Evolutionary conservation across 2,113 vertebrate species (phyloP), one percentile per base, ranked within the genome.

Genomic region (Atrichornis clamosus): DNA sequence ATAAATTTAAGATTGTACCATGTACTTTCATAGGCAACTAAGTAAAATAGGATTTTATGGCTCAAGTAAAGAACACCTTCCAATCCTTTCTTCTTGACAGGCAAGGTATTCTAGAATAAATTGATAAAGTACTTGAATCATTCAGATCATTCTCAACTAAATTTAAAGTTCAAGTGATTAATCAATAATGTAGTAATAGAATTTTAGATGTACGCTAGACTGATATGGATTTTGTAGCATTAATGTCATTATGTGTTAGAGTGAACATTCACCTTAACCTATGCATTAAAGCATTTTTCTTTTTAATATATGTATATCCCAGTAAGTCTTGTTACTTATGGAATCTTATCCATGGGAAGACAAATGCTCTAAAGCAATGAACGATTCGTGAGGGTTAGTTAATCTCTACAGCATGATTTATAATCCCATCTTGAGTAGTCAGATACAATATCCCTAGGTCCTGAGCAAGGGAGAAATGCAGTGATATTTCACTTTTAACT

Each of bases 181-280:
- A 97, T 98, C 96, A 98, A 97, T 97, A 97, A 97, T 95, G 80
- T 93, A 77, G 82, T 97, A 97, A 97, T 97, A 79, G 94, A 96
- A 97, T 97, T 98, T 98, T 97, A 96, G 63, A 97, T 96, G 96
- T 82, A 77, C 60, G 55, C 30, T 49, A 67, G 82, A 62, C 53
- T 14, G 56, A 94, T 96, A 91, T 24, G 79, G 93, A 93, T 95
- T 97, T 97, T 97, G 56, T 84, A 96, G 89, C 82, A 84, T 94
- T 98, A 97, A 93, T 95, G 83, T 93, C 95, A 95, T 94, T 94
- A 89, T 87, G 49, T 30, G 15, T 97, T 95, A 96, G 44, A 96
- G 81, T 81, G 91, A 97, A 92, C 58, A 81, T 93, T 94, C 95
- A 93, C 96, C 81, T 96, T 93, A 95, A 90, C 80, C 62, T 93